Conservation (phyloP, 2,113 vertebrate species). For the Sporophila hypoxantha region DNA sequence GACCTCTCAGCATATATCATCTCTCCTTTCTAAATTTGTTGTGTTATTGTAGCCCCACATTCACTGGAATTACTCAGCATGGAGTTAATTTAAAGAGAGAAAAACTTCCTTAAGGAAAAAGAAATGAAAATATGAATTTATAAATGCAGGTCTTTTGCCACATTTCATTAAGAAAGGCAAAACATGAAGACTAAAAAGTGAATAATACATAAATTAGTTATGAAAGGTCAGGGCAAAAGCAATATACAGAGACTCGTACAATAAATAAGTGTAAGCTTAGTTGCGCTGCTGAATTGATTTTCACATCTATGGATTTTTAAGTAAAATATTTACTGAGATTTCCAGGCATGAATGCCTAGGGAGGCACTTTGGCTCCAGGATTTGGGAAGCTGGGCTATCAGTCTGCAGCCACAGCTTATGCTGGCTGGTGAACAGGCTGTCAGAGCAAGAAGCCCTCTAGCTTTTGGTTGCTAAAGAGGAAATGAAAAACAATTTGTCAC, state of each 20-base stretch:
- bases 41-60: neutral
- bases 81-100: neutral
- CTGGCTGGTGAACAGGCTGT: neutral
- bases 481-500: neutral
- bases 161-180: neutral
- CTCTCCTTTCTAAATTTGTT: neutral
- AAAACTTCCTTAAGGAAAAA: neutral
- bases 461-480: neutral
- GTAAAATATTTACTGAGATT: neutral
- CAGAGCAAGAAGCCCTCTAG: neutral
- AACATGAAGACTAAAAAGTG: neutral
- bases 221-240: neutral
- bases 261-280: neutral
- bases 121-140: neutral
- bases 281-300: slow-evolving; percentile 2
- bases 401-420: neutral
- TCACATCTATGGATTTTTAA: neutral
- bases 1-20: neutral
- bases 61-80: neutral
- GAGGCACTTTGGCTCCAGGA: neutral
- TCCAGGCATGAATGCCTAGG: neutral
- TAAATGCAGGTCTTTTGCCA: neutral
- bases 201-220: neutral
- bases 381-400: neutral
- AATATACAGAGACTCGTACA: neutral